Evolutionary conservation across 2,888 invertebrate species (phyloP).

Genomic region (Serripes groenlandicus): DNA sequence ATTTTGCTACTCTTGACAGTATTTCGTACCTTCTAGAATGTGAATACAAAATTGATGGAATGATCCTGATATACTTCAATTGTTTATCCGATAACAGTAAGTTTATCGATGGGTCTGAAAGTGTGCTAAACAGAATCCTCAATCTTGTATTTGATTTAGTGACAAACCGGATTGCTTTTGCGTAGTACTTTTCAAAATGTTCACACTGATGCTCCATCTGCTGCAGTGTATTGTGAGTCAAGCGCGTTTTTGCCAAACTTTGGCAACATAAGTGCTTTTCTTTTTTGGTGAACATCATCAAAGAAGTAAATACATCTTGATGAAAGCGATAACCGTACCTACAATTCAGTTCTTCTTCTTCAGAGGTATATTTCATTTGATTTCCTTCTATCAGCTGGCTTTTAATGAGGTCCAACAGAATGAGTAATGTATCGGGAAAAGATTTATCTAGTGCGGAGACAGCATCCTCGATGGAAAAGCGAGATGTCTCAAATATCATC

Average conservation of each 20-base stretch:
- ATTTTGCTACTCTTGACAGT: not conserved
- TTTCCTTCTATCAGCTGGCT: not conserved
- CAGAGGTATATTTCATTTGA: not conserved
- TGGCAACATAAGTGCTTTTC: too few species aligned
- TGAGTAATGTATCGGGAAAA: not conserved
- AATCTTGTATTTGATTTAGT: not conserved
- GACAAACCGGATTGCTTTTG: not conserved
- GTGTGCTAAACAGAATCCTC: not conserved
- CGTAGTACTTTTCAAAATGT: conserved; percentile 6
- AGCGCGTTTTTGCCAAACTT: not conserved
- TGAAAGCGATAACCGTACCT: not conserved
- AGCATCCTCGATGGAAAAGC: not conserved
- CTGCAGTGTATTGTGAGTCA: not conserved
- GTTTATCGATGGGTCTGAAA: not conserved
- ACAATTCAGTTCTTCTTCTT: not conserved
- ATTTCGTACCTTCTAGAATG: not conserved
- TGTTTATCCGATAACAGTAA: not conserved
- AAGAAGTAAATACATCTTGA: not conserved
- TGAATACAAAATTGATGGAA: not conserved
- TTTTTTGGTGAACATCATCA: not conserved
- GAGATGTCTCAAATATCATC: conserved; percentile 17
- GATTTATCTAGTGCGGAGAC: not conserved
- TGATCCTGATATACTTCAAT: not conserved
- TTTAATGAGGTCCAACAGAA: not conserved
- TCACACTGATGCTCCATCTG: not conserved